Percentiles rank a stretch among this genome's conserved stretches.
Conservation (phyloP, 2,888 invertebrate species). For the Rhagophthalmus giganteus region DNA sequence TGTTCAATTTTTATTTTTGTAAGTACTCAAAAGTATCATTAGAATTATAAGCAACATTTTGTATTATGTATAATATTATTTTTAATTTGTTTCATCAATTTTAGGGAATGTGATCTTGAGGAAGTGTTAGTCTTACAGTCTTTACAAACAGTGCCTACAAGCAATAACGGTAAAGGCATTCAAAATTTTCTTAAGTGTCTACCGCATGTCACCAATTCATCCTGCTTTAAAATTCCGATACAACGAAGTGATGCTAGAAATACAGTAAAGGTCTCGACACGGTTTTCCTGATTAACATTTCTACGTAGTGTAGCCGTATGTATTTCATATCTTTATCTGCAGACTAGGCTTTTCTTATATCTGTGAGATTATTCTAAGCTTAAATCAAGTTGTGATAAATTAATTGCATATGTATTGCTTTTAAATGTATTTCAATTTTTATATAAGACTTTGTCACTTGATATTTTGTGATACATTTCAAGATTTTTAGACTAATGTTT, state of each 20-base stretch:
- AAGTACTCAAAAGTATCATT: too few relatives aligned
- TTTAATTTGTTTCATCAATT: conserved; percentile 26
- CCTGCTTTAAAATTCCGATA: conserved; percentile 22
- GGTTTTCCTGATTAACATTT: conserved; percentile 15
- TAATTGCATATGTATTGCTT: too few relatives aligned
- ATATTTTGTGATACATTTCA: too few relatives aligned
- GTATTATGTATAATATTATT: not conserved
- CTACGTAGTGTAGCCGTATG: not conserved
- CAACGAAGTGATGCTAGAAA: conserved; percentile 3
- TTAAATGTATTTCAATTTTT: too few relatives aligned
- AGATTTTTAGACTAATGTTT: too few relatives aligned
- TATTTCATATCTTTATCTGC: not conserved
- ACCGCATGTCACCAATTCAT: conserved; percentile 40
- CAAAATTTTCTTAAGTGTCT: conserved; percentile 52
- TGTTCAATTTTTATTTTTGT: too few relatives aligned
- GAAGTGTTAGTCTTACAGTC: conserved; percentile 64
- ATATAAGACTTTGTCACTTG: too few relatives aligned
- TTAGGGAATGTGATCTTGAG: conserved; percentile 73
- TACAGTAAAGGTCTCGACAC: conserved; percentile 6
- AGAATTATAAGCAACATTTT: too few relatives aligned
- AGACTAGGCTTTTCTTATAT: not conserved
- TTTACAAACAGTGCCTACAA: conserved; percentile 42
- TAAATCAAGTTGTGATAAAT: conserved; percentile 6
- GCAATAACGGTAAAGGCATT: conserved; percentile 34
- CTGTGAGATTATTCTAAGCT: conserved; percentile 2